Percentiles rank a stretch among this genome's conserved stretches.
Evolutionary conservation across 1,140 invertebrate species (phyloP).

Genomic region (Liolophura sinensis): DNA sequence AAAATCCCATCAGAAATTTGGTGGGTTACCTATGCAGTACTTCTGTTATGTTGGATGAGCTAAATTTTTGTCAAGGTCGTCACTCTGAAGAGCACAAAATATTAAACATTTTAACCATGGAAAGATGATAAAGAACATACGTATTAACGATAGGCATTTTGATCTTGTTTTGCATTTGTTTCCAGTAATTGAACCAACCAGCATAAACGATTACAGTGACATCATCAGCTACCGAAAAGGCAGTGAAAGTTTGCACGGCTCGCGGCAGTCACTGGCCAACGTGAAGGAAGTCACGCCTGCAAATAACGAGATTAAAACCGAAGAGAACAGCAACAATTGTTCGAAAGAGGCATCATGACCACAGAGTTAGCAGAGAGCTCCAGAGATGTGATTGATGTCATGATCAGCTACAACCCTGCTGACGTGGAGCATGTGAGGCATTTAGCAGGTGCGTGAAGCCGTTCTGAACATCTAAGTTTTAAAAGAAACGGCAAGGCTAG

Average conservation of each 20-base stretch:
- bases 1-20: too few relatives aligned
- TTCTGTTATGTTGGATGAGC: too few relatives aligned
- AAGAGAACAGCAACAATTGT: constrained; percentile 14
- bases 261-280: not conserved
- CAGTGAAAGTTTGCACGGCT: not conserved
- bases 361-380: constrained; percentile 1
- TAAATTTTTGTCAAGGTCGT: too few relatives aligned
- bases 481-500: too few relatives aligned
- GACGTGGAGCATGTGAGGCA: constrained; percentile 27
- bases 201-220: constrained; percentile 25
- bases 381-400: constrained; percentile 20
- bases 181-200: constrained; percentile 42
- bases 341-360: not conserved
- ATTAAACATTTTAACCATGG: too few relatives aligned
- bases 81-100: too few relatives aligned
- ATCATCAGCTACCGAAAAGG: constrained; percentile 3
- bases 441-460: constrained; percentile 23
- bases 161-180: not conserved
- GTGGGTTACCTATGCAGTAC: too few relatives aligned
- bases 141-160: too few relatives aligned
- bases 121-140: too few relatives aligned
- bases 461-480: not conserved
- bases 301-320: constrained; percentile 10
- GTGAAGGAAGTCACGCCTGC: constrained; percentile 1
- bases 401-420: constrained; percentile 28